Evolutionary conservation across 2,113 vertebrate species (phyloP).

Genomic region (Reinhardtius hippoglossoides): DNA sequence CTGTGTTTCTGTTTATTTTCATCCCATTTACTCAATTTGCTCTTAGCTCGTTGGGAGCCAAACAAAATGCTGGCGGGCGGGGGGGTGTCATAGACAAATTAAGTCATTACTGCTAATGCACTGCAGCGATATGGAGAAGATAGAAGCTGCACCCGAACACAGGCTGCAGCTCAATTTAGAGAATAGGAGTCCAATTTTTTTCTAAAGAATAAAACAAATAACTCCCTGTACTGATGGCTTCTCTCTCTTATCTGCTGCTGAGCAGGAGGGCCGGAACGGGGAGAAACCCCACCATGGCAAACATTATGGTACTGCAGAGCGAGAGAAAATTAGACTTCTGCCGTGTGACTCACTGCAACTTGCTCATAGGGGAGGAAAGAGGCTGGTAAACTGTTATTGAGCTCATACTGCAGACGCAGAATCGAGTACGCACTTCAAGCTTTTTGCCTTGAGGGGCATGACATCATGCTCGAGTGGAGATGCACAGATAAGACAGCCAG

Average conservation of each 20-base stretch:
- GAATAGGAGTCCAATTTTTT: slow-evolving; percentile 55
- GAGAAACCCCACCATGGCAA: slow-evolving; percentile 62
- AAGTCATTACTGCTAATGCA: slow-evolving; percentile 79
- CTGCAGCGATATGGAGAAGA: slow-evolving; percentile 69
- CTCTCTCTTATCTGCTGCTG: slow-evolving; percentile 73
- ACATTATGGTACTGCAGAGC: slow-evolving; percentile 61
- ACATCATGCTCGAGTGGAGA: neutral
- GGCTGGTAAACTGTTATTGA: slow-evolving; percentile 17
- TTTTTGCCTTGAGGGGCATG: slow-evolving; percentile 15
- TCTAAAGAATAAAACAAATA: slow-evolving; percentile 74
- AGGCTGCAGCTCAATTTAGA: slow-evolving; percentile 65
- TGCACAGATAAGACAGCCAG: neutral
- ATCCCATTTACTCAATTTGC: slow-evolving; percentile 50
- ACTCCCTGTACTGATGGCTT: slow-evolving; percentile 63
- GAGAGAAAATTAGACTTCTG: slow-evolving; percentile 51
- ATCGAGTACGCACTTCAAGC: slow-evolving; percentile 27
- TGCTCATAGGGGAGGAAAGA: slow-evolving; percentile 17
- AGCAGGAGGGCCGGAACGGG: slow-evolving; percentile 67
- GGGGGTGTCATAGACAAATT: slow-evolving; percentile 77
- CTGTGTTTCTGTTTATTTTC: slow-evolving; percentile 39
- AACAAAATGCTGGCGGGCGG: slow-evolving; percentile 50
- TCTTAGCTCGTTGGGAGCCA: slow-evolving; percentile 65
- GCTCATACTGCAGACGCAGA: slow-evolving; percentile 8
- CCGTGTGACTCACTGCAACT: slow-evolving; percentile 29
- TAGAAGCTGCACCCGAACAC: slow-evolving; percentile 49